Evolutionary conservation across 2,797 vertebrate genomes (phyloP), one percentile per base, ranked within the genome.

Genomic region (Dendrocincla tyrannina): DNA sequence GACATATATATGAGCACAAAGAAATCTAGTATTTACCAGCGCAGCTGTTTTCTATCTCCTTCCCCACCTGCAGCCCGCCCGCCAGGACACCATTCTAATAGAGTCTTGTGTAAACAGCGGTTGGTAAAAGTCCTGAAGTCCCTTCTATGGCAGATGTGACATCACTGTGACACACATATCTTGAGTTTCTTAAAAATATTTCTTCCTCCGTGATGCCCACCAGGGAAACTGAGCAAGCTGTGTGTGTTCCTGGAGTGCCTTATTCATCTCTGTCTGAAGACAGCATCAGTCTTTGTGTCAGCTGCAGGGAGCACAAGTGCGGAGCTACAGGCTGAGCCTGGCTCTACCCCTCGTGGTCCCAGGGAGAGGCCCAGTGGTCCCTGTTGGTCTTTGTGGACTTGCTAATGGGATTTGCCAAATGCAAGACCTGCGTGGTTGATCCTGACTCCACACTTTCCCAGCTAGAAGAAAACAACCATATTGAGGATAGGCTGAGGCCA

Each of bases 1-100:
- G 62, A 76, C 33, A 33, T 76, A 56, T 13, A 9, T 50, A 28
- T 22, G n/a, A 85, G 46, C 79, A 95, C 84, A 94, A 96, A 96
- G 85, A 97, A 96, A 96, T 88, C 44, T 91, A 92, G 47, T 95
- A 90, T 95, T 91, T 91, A 91, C 80, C 89, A 96, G 92, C 3
- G 11, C 96, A 96, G 75, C 69, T 90, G 81, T 92, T 95, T 92
- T 72, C 67, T 89, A 95, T 82, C 42, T 93, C 88, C 64, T 96
- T 91, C 75, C 52, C 64, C 19, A 22, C 89, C 91, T 92, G 76
- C 85, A 88, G 66, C 49, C 74, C 88, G 42, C 24, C 74, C 88
- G 44, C 24, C 2, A 4, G 80, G 92, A 95, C 55, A 88, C 47
- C 44, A 35, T 86, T 87, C 52, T 22, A 70, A 76, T 27, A 76